Evolutionary conservation across 1,140 invertebrate species (phyloP), one percentile per base, ranked within the genome.

Genomic region (Elysia chlorotica): DNA sequence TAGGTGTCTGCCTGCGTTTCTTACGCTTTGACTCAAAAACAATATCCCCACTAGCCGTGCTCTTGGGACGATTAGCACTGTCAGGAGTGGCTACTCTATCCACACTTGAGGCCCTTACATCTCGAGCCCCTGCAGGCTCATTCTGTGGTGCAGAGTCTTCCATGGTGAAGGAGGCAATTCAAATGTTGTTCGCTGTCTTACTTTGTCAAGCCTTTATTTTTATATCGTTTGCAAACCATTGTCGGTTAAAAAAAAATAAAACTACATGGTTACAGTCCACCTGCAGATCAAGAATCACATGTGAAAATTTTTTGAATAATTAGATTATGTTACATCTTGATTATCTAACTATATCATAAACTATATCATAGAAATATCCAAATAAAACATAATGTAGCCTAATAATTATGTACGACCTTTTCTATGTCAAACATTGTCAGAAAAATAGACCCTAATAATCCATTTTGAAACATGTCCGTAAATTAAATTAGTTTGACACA

Each of bases 11-110:
- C 28, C 41, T 68, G 21, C 61, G 10, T 59, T 59, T 17, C 56
- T 59, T 59, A 10, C 25, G 6, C 17, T 59, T 59, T 63, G 75
- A 68, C 53, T 79, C 79, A 77, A 79, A 77, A 1, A 79, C 23
- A 25, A 78, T 71, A n/a, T 80, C 79, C 36, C 71, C 72, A 65
- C 76, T 75, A 25, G 37, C 65, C 28, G 68, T 75, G 71, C 76
- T 78, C 41, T 80, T 78, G 0, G 69, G 66, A 19, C 76, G 66
- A 17, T 35, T 53, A 14, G 33, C 33, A 41, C 76, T 78, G 1
- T 65, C 71, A 2, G 71, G 61, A 25, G 72, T 74, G 36, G 68
- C 23, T 2, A 67, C 69, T 6, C 71, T 65, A 21, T 65, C 67
- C 25, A 36, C 37, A 19, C 65, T 41, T 6, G 54, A n/a, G n/a